Percentiles rank a stretch among this genome's conserved stretches.
Conservation (phyloP, 1,140 invertebrate genomes). For the Heliconius nattereri region DNA sequence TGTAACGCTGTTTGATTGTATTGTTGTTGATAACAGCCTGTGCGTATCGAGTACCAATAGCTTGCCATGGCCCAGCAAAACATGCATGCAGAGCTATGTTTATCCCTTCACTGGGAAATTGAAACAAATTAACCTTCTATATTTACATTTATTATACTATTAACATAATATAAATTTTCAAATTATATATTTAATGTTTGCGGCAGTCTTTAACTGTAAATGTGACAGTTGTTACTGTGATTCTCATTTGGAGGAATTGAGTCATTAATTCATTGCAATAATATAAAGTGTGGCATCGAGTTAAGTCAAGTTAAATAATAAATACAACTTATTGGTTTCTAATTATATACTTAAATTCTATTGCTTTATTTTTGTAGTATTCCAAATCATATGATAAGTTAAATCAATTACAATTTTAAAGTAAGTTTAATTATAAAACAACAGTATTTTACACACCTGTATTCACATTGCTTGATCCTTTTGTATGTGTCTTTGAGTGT, state of each 20-base stretch:
- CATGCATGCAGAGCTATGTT: conserved; percentile 61
- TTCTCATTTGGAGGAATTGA: no score
- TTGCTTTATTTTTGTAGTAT: neutral
- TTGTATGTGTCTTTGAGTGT: conserved; percentile 94
- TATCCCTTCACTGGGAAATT: conserved; percentile 60
- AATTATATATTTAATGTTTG: neutral
- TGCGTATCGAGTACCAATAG: conserved; percentile 57
- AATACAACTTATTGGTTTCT: no score
- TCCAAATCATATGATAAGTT: neutral
- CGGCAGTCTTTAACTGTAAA: no score
- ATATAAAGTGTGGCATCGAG: no score
- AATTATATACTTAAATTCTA: neutral
- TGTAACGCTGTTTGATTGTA: conserved; percentile 67
- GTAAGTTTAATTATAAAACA: neutral
- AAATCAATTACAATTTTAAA: neutral
- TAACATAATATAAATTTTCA: neutral
- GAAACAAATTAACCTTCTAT: conserved; percentile 17
- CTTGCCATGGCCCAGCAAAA: conserved; percentile 62
- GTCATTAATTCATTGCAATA: neutral
- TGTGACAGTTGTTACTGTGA: no score
- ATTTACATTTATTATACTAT: neutral
- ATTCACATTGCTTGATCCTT: conserved; percentile 96
- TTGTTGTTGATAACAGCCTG: conserved; percentile 68
- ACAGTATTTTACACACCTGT: conserved; percentile 79
- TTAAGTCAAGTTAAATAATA: no score